A percentile compares a stretch with the other conserved stretches of the same genome.
phyloP scores from a whole-genome alignment of 2,888 invertebrate genomes.

The Lasioglossum marginatum region DNA sequence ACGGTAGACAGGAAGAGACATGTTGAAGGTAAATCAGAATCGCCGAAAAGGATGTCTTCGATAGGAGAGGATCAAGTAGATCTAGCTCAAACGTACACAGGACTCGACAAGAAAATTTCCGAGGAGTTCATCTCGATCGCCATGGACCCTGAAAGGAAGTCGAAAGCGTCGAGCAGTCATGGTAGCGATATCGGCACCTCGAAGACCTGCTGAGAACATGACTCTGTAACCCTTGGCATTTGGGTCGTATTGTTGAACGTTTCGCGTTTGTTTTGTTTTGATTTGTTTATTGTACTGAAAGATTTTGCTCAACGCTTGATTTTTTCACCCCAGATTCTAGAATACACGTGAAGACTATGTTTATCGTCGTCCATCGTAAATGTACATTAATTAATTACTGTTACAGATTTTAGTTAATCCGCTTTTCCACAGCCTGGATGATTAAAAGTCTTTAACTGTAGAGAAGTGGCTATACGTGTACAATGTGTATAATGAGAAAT shows the following conservation, averaged over 20 bases:
- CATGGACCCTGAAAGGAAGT: constrained; percentile 82
- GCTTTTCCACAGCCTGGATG: background rate
- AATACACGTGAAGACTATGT: constrained; percentile 7
- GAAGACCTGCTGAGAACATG: constrained; percentile 55
- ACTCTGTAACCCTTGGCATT: background rate
- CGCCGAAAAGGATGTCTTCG: constrained; percentile 75
- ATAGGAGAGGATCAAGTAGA: constrained; percentile 80
- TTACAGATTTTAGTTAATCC: constrained; percentile 24
- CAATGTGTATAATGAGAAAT: constrained; percentile 17
- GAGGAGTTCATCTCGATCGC: constrained; percentile 83
- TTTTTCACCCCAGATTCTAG: background rate
- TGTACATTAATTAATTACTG: constrained; percentile 26
- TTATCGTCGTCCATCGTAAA: background rate
- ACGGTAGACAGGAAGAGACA: constrained; percentile 72
- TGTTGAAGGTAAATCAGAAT: constrained; percentile 71
- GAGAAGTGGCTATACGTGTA: constrained; percentile 16
- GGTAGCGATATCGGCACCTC: constrained; percentile 79
- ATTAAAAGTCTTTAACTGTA: constrained; percentile 14
- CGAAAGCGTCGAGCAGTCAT: constrained; percentile 79
- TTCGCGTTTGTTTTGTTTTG: background rate
- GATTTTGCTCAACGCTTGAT: constrained; percentile 24
- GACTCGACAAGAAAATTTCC: constrained; percentile 82
- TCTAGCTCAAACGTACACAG: constrained; percentile 81
- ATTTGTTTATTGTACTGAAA: constrained; percentile 9
- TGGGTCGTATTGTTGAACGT: constrained; percentile 8